Base-by-base conservation (phyloP, 2,888 invertebrate species). In the Lottia gigantea region DNA sequence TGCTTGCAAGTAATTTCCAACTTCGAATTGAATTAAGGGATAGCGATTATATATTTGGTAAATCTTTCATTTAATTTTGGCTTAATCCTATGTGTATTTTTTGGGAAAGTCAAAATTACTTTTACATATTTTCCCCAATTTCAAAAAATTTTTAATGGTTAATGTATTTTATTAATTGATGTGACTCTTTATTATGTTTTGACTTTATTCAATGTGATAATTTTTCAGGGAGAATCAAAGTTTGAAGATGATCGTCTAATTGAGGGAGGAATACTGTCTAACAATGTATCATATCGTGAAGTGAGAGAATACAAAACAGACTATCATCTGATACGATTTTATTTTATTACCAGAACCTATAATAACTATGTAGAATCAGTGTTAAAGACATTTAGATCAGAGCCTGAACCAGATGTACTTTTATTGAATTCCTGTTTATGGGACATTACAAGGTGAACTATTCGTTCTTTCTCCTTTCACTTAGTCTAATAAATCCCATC, bases 391-490 rank as follows among this genome's bases (percentile, higher is more conserved):
- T 76, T 89, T n/a, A 73, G 78, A 64, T 63, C 79, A 2, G 82
- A 83, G 15, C 81, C 85, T 1, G 63, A 73, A 26, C 90, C 90
- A 3, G 90, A 90, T 83, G 83, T 90, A 0, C 80, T 91, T 19
- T 80, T 90, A 15, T 88, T 90, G 83, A 90, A 90, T 76, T 89
- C 89, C 47, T 90, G 90, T 72, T 81, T 90, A 0, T 91, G 91
- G 91, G 91, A 91, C 74, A 83, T 89, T 4, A 86, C 86, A 62
- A 86, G 89, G 89, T 89, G 7, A 4, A 40, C 40, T 1, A 40
- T 40, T 40, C 8, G 1, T 40, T 40, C 7, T 1, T 40, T 8
- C 6, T 31, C 31, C 31, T 31, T 31, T 31, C 31, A 3, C 6
- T 31, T 31, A 31, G 31, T 31, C 31, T 31, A 6, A 6, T 31